phyloP scores from a whole-genome alignment of 2,888 invertebrate species.

The Chaitophorus viminalis region DNA sequence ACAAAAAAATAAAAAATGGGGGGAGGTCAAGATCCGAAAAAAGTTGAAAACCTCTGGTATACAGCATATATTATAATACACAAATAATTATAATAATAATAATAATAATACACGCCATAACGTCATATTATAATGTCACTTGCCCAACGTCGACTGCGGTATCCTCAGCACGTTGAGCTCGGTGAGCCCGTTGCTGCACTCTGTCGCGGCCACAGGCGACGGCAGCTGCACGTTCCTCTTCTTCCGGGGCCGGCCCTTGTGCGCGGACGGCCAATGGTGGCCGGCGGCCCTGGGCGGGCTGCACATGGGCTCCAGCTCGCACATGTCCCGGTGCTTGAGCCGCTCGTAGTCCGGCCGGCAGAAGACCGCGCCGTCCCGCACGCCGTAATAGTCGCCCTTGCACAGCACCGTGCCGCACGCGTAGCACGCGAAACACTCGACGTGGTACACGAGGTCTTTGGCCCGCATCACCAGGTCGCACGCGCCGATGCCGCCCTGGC shows the following conservation, averaged over 20 bases:
- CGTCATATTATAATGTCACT: no score
- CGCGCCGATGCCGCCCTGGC: slow-evolving; percentile 84
- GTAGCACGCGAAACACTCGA: slow-evolving; percentile 88
- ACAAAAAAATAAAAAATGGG: no score
- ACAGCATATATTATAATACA: no score
- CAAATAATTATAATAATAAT: no score
- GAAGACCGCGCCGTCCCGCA: slow-evolving; percentile 77
- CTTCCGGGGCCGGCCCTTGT: slow-evolving; percentile 59
- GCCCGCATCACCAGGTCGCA: slow-evolving; percentile 93
- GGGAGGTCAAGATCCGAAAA: no score
- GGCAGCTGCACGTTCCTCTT: slow-evolving; percentile 34
- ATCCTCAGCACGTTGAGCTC: slow-evolving; percentile 59
- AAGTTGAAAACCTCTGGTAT: no score
- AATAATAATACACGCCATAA: no score
- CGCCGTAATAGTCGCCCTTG: slow-evolving; percentile 91
- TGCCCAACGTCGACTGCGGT: slow-evolving; percentile 56
- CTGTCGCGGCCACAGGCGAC: slow-evolving; percentile 28
- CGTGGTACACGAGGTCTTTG: slow-evolving; percentile 85
- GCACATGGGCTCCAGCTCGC: slow-evolving; percentile 66
- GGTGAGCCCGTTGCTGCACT: slow-evolving; percentile 51
- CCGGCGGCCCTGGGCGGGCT: slow-evolving; percentile 67
- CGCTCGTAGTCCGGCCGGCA: slow-evolving; percentile 78
- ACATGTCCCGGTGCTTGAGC: slow-evolving; percentile 66
- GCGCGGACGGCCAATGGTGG: slow-evolving; percentile 55
- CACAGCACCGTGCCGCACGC: slow-evolving; percentile 84